These are phyloP conservation scores for Nemoura dubitans DNA, from an alignment of 2,888 invertebrate species.

Conservation along the genomic window DNA sequence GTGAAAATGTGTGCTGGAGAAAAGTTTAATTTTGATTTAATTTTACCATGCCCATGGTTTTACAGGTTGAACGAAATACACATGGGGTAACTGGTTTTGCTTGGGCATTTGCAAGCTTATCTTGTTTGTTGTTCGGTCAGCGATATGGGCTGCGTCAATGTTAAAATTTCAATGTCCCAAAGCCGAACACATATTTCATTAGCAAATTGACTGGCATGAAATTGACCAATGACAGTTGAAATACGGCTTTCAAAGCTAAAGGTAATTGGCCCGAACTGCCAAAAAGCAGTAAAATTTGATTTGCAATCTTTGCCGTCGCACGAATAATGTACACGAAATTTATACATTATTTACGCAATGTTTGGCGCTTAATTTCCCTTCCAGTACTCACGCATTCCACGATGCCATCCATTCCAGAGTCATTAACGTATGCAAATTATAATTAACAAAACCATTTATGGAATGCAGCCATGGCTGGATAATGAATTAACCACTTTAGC, in stretches of 20 bases:
- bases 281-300: slow-evolving; percentile 12
- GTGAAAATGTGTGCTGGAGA: not conserved
- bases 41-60: no score
- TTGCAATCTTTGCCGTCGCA: not conserved
- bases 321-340: not conserved
- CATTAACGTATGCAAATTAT: slow-evolving; percentile 31
- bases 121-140: not conserved
- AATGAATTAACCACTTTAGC: slow-evolving; percentile 26
- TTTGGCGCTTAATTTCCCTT: slow-evolving; percentile 15
- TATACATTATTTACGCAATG: not conserved
- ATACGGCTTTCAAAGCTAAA: not conserved
- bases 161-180: not conserved
- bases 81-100: no score
- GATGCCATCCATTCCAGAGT: slow-evolving; percentile 23
- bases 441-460: slow-evolving; percentile 28
- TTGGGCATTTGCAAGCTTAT: not conserved
- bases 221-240: not conserved
- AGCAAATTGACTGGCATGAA: not conserved
- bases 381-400: not conserved
- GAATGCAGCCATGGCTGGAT: slow-evolving; percentile 21
- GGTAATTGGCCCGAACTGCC: not conserved
- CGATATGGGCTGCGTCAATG: not conserved
- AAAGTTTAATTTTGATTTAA: not conserved
- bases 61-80: no score
- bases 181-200: not conserved